Conservation (phyloP, 2,888 invertebrate genomes). For the Tuberolachnus salignus region DNA sequence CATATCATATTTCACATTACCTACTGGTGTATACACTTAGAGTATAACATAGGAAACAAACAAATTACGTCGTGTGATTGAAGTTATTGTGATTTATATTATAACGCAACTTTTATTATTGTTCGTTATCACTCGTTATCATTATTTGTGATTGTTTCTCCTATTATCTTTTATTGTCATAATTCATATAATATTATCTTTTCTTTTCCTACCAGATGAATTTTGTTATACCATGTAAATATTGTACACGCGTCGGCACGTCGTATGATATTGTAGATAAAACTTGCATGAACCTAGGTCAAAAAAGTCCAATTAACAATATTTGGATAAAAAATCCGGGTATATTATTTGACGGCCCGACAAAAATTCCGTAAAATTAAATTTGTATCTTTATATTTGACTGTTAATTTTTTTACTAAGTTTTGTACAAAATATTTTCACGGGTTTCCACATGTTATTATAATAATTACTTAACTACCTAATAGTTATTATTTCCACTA, state of each 20-base stretch:
- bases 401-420: too few species aligned
- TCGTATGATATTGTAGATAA: too few species aligned
- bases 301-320: too few species aligned
- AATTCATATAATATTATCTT: background rate
- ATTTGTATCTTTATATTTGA: too few species aligned
- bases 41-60: background rate
- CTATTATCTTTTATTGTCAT: slow-evolving; percentile 25
- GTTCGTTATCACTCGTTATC: background rate
- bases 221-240: background rate
- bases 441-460: too few species aligned
- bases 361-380: too few species aligned
- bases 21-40: background rate
- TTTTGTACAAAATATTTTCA: too few species aligned
- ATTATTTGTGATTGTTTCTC: slow-evolving; percentile 9
- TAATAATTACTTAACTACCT: too few species aligned
- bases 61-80: background rate
- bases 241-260: background rate
- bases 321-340: too few species aligned
- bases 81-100: background rate
- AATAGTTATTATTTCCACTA: too few species aligned
- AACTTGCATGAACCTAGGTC: too few species aligned
- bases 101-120: slow-evolving; percentile 1
- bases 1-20: background rate
- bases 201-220: background rate
- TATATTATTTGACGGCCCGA: too few species aligned